Base-by-base conservation (phyloP, 2,888 invertebrate genomes). In the Lycaena phlaeas region DNA sequence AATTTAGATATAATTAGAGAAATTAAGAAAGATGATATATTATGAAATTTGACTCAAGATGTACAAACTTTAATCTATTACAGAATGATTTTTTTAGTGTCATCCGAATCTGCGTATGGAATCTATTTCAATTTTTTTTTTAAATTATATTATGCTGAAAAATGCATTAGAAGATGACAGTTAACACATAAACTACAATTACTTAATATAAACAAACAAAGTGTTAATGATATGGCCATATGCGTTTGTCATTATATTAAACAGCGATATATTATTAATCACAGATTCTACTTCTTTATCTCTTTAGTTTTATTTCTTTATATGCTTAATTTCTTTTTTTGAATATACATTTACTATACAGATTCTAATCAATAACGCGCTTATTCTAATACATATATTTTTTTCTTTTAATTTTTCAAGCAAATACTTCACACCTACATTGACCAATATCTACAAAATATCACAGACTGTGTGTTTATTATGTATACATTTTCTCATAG, bases 401-500 rank as follows among this genome's bases (percentile, higher is more conserved):
- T 69, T 74, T 76, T 76, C 74, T 68, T 68, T 82, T 82, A 81
- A 69, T 74, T 76, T 74, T 68, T 68, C 82, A 84, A 81, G 79
- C 78, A 78, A n/a, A 76, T 75, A 79, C 79, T 74, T 74, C 76
- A 76, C 71, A 72, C 67, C 79, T 76, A 77, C 67, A 77, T 65
- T 73, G 79, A 69, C 72, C 82, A 77, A 81, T 79, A 77, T 81
- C 78, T 82, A 84, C 81, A 82, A 84, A 82, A 84, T 84, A 84
- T 84, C 84, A 84, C 84, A 84, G 84, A 82, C 82, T 71, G 78
- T 76, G 75, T 82, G 72, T 82, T 82, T 79, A 81, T 81, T 81
- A 82, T 84, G 84, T 82, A 82, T 82, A 82, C 79, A 79, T 84
- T 71, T 77, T 81, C 81, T 84, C 78, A 74, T 82, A 84, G 81